These are phyloP conservation scores for Drosophila subpulchrella DNA, from an alignment of 1,140 invertebrate species.

Conservation along the genomic window DNA sequence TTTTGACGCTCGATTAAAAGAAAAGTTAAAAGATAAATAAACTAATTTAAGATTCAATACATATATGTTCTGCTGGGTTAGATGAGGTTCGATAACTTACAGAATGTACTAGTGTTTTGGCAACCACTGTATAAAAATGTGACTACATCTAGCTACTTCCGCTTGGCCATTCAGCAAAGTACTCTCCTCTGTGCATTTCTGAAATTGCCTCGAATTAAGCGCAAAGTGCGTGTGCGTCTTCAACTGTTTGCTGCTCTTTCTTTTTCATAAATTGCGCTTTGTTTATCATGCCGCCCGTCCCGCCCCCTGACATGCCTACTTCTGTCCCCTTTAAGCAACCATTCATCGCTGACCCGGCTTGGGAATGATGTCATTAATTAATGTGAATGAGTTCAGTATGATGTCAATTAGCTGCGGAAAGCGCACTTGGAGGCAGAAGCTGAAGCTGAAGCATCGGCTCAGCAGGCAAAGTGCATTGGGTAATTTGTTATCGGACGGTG, in stretches of 20 bases:
- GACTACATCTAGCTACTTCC: slow-evolving; percentile 26
- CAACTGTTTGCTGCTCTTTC: slow-evolving; percentile 44
- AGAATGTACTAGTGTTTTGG: not conserved
- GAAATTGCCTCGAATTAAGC: slow-evolving; percentile 74
- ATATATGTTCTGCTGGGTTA: too few species aligned
- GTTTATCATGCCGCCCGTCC: slow-evolving; percentile 35
- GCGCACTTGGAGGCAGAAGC: slow-evolving; percentile 60
- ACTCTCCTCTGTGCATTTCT: slow-evolving; percentile 38
- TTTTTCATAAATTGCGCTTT: slow-evolving; percentile 60
- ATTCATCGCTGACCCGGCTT: slow-evolving; percentile 53
- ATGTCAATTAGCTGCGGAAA: slow-evolving; percentile 83
- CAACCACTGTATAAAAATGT: slow-evolving; percentile 5
- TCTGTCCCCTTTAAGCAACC: slow-evolving; percentile 1
- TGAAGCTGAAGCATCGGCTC: slow-evolving; percentile 12
- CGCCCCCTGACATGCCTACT: not conserved
- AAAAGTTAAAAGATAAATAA: too few species aligned
- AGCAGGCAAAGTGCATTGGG: slow-evolving; percentile 50
- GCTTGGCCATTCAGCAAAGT: slow-evolving; percentile 38
- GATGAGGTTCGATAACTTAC: too few species aligned
- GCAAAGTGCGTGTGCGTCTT: slow-evolving; percentile 60
- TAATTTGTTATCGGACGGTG: slow-evolving; percentile 57
- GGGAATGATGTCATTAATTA: slow-evolving; percentile 82
- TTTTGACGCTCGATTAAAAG: too few species aligned
- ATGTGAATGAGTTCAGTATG: slow-evolving; percentile 83
- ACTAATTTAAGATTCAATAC: too few species aligned